Percentiles rank a stretch among this genome's conserved stretches.
These are phyloP conservation scores for Lepilemur ruficaudatus DNA, from an alignment of 2,797 vertebrate genomes.

Conservation along the genomic window DNA sequence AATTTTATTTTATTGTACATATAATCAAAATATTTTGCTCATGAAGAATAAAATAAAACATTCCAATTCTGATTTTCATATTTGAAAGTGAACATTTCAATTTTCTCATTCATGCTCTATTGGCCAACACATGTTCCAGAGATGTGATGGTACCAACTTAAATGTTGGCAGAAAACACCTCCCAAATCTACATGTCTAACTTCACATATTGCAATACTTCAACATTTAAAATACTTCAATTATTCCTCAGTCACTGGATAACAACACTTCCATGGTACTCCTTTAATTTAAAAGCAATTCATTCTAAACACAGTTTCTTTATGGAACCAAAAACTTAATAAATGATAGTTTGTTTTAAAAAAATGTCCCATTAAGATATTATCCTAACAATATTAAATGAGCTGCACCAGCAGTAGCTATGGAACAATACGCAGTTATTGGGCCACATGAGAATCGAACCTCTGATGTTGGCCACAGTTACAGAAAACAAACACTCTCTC, in stretches of 20 bases:
- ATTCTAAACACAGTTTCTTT: slow-evolving; percentile 4
- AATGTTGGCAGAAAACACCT: not conserved
- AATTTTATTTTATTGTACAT: not conserved
- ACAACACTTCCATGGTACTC: not conserved
- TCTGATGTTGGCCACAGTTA: not conserved
- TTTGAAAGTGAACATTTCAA: not conserved
- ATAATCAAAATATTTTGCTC: not conserved
- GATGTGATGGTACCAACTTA: not conserved
- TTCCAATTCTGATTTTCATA: not conserved
- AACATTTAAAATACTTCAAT: not conserved
- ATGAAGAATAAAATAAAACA: not conserved
- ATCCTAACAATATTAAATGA: not conserved
- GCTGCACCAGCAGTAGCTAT: not conserved
- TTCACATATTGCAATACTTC: not conserved
- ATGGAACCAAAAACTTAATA: not conserved
- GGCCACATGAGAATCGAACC: not conserved
- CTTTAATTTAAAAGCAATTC: not conserved
- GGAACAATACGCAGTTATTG: not conserved
- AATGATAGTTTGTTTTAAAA: not conserved
- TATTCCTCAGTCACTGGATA: not conserved
- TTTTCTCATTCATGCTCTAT: not conserved
- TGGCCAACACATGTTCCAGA: not conserved
- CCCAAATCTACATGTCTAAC: not conserved
- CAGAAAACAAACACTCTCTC: not conserved
- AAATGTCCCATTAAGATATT: not conserved